Conservation (phyloP, 2,888 invertebrate species). For the Hypolimnas misippus region DNA sequence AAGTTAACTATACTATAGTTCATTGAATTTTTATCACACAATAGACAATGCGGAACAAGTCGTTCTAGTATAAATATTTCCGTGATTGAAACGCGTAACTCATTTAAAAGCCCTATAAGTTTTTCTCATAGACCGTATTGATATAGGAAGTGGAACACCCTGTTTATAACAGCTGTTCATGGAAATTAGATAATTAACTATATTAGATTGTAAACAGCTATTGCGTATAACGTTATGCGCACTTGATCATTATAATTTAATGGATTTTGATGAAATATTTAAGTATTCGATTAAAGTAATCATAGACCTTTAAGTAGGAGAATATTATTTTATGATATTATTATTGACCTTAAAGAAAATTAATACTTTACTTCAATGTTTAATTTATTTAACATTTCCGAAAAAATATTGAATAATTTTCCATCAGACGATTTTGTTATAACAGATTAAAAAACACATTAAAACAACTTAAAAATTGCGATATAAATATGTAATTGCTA, state of each 20-base stretch:
- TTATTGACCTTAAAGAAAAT: too few relatives aligned
- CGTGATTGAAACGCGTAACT: slow-evolving; percentile 5
- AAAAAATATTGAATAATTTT: too few relatives aligned
- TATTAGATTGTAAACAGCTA: neutral
- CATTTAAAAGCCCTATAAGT: neutral
- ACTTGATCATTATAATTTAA: neutral
- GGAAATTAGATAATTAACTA: neutral
- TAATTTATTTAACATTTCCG: too few relatives aligned
- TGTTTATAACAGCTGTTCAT: neutral
- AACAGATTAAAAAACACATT: too few relatives aligned
- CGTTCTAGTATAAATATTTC: slow-evolving; percentile 12
- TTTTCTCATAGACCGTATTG: neutral
- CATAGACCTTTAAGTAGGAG: too few relatives aligned
- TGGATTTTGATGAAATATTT: too few relatives aligned
- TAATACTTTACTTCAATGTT: too few relatives aligned
- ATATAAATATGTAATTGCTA: neutral
- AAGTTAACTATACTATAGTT: neutral
- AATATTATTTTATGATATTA: too few relatives aligned
- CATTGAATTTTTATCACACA: neutral
- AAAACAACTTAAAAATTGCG: neutral
- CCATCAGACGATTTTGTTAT: too few relatives aligned
- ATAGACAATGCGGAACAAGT: neutral
- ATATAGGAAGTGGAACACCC: neutral
- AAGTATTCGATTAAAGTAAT: neutral
- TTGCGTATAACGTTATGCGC: neutral